Base-by-base conservation (phyloP, 2,797 vertebrate species). In the Sciurus vulgaris region DNA sequence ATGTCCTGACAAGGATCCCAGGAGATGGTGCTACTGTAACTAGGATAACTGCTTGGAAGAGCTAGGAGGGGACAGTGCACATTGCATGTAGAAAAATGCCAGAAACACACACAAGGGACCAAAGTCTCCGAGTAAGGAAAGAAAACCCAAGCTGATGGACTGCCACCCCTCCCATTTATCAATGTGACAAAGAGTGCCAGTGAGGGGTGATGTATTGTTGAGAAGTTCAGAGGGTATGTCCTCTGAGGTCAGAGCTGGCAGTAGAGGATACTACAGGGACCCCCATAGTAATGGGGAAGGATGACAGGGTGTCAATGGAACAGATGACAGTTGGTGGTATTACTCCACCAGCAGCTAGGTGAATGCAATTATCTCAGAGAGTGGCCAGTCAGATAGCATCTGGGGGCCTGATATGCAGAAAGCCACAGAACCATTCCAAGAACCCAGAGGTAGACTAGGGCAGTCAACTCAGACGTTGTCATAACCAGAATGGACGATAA, bases 1-100 rank as follows among this genome's bases (percentile, higher is more conserved):
- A 4, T 2, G 1, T 17, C 22, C 47, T 41, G n/a, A 38, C 15
- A 38, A 22, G 56, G 44, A 81, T n/a, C 35, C 47, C 11, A 30
- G 70, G 56, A 82, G 24, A 24, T 0, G 0, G 8, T 9, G 49
- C 59, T 70, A 2, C 7, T 0, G 0, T 12, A 72, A 20, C 47
- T 56, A 3, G 35, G 35, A 35, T 44, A 74, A n/a, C 47, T 77
- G 30, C 22, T 54, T 65, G 35, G 61, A 41, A 72, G 24, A 20
- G 15, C 24, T n/a, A 26, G 44, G 35, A 84, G n/a, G 24, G 6
- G 61, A 81, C 3, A 30, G 47, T 51, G 8, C 35, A n/a, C 35
- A 38, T 24, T 38, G 18, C 38, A n/a, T 38, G 44, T 26, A 35
- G 38, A 76, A 41, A 76, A 61, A 76, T 24, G 4, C n/a, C 38